A percentile compares a stretch with the other conserved stretches of the same genome.
Conservation (phyloP, 1,140 invertebrate species). For the Sitodiplosis mosellana region DNA sequence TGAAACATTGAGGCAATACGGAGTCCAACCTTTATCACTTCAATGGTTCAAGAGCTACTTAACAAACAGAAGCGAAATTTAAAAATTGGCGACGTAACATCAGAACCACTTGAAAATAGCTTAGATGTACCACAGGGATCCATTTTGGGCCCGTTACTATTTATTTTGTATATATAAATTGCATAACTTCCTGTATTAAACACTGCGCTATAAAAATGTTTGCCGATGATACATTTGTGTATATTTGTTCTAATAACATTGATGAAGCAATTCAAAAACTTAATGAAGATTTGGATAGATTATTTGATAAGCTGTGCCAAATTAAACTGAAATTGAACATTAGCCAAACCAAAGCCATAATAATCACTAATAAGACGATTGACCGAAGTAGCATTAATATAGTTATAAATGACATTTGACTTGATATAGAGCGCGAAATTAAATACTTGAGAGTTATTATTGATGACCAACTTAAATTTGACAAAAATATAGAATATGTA, state of each 20-base stretch:
- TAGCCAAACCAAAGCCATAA: neutral
- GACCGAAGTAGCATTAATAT: neutral
- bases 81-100: neutral
- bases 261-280: neutral
- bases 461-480: neutral
- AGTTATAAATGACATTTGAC: neutral
- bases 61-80: neutral
- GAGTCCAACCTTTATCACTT: neutral
- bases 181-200: neutral
- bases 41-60: neutral
- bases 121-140: constrained; percentile 1
- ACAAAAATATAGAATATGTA: neutral
- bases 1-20: neutral
- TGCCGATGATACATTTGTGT: neutral
- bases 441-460: neutral
- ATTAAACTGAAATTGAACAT: neutral
- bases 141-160: neutral
- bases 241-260: neutral
- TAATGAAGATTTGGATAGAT: neutral
- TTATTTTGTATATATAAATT: neutral
- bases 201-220: neutral
- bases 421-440: neutral
- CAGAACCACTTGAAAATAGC: neutral
- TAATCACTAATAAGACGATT: neutral
- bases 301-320: neutral